Conservation (phyloP, 2,113 vertebrate genomes). For the Oryzias curvinotus region DNA sequence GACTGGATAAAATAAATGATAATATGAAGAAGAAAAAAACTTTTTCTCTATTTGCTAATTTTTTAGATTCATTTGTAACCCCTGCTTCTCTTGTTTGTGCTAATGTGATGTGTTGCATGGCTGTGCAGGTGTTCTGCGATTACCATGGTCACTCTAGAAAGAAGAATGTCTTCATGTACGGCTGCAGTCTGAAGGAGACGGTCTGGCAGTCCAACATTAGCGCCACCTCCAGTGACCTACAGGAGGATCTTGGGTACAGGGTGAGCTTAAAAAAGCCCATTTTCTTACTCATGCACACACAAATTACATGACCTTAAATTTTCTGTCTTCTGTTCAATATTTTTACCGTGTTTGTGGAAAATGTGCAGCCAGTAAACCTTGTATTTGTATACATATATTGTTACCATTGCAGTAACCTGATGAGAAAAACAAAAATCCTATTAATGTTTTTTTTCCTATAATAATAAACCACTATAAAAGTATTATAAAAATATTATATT, state of each 20-base stretch:
- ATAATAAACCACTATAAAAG: no score
- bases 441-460: no score
- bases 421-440: no score
- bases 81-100: slow-evolving; percentile 14
- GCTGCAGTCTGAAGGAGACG: slow-evolving; percentile 96
- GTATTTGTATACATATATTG: no score
- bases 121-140: slow-evolving; percentile 81
- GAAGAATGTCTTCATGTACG: slow-evolving; percentile 99
- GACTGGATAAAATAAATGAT: no score
- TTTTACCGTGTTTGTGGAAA: no score
- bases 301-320: background rate
- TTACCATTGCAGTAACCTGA: no score
- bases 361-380: no score
- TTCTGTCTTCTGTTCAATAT: no score
- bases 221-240: slow-evolving; percentile 83
- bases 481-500: no score
- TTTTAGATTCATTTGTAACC: background rate
- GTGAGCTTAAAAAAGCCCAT: slow-evolving; percentile 64
- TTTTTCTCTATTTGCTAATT: no score
- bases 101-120: background rate
- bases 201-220: slow-evolving; percentile 89
- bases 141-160: slow-evolving; percentile 98
- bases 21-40: no score
- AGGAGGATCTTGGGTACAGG: slow-evolving; percentile 90
- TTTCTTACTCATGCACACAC: slow-evolving; percentile 1